Base-by-base conservation (phyloP, 1,140 invertebrate species). In the Meloidogyne exigua region DNA sequence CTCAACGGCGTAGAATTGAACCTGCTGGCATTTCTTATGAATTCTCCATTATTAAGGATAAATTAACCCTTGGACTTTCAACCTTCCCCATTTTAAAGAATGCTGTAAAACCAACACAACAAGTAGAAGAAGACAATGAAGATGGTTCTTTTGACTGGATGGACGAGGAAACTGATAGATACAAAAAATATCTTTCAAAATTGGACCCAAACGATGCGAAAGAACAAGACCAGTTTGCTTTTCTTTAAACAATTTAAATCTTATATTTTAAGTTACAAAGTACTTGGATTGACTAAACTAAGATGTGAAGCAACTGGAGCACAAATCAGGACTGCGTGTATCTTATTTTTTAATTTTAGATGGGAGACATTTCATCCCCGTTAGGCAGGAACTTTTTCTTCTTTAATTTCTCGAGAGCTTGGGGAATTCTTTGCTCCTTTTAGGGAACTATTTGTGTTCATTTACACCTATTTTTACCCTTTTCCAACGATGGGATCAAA, bases 241-340 rank as follows among this genome's bases (percentile, higher is more conserved):
- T 15, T 13, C 70, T 36, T 32, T 32, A 72, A 32, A 72, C 39
- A 13, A 75, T 62, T 26, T n/a, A 21, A 10, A n/a, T n/a, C 13
- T 42, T 36, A 2, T 26, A 12, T 23, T 75, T 75, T 12, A 26
- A 75, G 66, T 21, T 75, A 67, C 66, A 84, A 81, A 72, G 75
- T 83, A 28, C 75, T 83, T 21, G 82, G 82, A 0, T 23, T 83
- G 21, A 81, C 81, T 12, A 83, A 85, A 57, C 70, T 83, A 32
- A 63, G 82, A 13, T 83, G 57, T 57, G 42, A 81, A 39, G 82
- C 82, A 4, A 83, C 83, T 13, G 15, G 67, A 5, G 72, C 36
- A 23, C 83, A 83, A 28, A 76, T 83, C 65, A 83, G 83, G 49
- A 64, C 75, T 42, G 82, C 82, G 25, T 83, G 83, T 84, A 75